Percentiles rank a stretch among this genome's conserved stretches.
Evolutionary conservation across 2,797 vertebrate genomes (phyloP).

Genomic region (Pagetopsis macropterus): DNA sequence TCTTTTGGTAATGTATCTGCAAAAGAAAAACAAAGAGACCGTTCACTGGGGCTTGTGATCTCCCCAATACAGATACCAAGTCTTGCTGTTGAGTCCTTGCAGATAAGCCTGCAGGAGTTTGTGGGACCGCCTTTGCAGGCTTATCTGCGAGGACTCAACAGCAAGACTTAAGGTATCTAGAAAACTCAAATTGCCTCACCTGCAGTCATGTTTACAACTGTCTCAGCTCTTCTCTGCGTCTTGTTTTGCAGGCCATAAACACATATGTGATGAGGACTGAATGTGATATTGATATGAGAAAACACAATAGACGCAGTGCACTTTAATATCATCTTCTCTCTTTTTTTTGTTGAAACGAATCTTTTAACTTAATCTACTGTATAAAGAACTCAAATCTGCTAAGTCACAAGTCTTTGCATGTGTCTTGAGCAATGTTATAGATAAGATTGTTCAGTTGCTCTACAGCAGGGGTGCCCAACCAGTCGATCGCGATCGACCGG

Average conservation of each 20-base stretch:
- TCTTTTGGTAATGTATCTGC: too few species aligned
- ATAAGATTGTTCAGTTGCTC: background rate
- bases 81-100: too few species aligned
- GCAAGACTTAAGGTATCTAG: background rate
- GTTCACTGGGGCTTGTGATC: background rate
- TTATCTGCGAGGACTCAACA: background rate
- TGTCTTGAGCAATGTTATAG: background rate
- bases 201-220: slow-evolving; percentile 14
- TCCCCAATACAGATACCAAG: background rate
- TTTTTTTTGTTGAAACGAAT: background rate
- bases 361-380: background rate
- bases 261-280: background rate
- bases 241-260: background rate
- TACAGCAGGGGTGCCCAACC: too few species aligned
- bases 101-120: background rate
- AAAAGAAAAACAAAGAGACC: slow-evolving; percentile 2
- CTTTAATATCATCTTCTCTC: background rate
- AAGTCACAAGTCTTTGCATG: background rate
- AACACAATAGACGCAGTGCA: background rate
- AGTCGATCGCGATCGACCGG: too few species aligned
- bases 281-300: background rate
- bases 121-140: background rate
- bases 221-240: slow-evolving; percentile 24
- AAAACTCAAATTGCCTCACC: slow-evolving; percentile 20
- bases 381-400: background rate